Evolutionary conservation across 2,888 invertebrate species (phyloP), one percentile per base, ranked within the genome.

Genomic region (Heliconius ethilla): DNA sequence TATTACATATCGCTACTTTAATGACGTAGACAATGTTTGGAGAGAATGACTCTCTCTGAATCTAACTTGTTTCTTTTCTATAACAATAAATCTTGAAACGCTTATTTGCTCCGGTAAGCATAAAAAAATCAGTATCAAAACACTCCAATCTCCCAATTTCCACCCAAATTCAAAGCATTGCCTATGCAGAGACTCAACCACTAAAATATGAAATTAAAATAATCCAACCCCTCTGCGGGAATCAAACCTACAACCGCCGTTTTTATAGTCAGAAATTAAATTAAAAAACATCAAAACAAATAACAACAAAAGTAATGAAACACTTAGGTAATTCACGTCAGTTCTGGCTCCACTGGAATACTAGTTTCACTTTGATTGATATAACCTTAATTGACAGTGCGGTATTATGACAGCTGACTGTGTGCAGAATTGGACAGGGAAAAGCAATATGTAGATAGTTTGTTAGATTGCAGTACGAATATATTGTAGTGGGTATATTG

Each of bases 341-440:
- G 59, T 63, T 37, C 40, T 62, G 37, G 13, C 40, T 65, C 45
- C 27, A 18, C 15, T 27, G 27, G 25, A 27, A 63, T 63, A 27
- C 27, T 22, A 63, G 25, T 25, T 18, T 59, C n/a, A 74, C 40
- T 37, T 67, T 77, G 77, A 74, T 59, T 77, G 67, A 74, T 77
- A 27, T 66, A 65, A 65, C 27, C 59, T 22, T 74, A 77, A 77
- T 77, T 77, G 77, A 77, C 77, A 74, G 73, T 62, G 67, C n/a
- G 67, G 73, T 67, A 77, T 62, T 77, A 73, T 77, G 77, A 74
- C 77, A 77, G 77, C 40, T 62, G 67, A 15, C 72, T 22, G 65
- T 66, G 40, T 65, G 55, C 45, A 18, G 3, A 74, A 77, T 77
- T 65, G 72, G 55, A 72, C 66, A 63, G 45, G 18, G 63, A 65